Evolutionary conservation across 2,888 invertebrate genomes (phyloP).

Genomic region (Chirona hameri): DNA sequence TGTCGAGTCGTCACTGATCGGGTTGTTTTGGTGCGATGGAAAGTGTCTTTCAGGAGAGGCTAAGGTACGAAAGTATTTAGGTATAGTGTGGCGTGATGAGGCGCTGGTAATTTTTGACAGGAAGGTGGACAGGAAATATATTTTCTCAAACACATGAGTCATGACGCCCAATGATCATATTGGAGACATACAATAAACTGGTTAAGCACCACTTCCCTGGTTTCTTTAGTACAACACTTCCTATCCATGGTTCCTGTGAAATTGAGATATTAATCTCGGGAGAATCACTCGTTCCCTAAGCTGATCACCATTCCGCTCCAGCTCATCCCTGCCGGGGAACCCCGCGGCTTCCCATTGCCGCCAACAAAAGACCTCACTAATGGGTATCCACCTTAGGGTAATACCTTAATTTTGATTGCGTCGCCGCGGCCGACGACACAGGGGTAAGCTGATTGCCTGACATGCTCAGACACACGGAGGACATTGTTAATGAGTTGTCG

Average conservation of each 20-base stretch:
- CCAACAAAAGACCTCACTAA: conserved; percentile 13
- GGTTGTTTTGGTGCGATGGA: too few species aligned
- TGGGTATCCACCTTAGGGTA: neutral
- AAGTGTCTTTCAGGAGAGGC: too few species aligned
- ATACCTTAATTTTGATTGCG: conserved; percentile 26
- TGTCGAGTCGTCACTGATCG: too few species aligned
- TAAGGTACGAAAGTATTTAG: too few species aligned
- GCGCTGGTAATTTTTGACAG: too few species aligned
- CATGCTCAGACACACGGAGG: neutral
- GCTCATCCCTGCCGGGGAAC: neutral
- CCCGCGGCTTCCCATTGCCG: conserved; percentile 1
- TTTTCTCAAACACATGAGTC: too few species aligned
- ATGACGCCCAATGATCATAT: too few species aligned
- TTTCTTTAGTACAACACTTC: too few species aligned
- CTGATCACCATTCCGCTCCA: neutral
- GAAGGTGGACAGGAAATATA: too few species aligned
- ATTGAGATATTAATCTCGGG: conserved; percentile 8
- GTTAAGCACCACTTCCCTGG: too few species aligned
- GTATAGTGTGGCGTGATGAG: too few species aligned
- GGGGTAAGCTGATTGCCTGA: neutral
- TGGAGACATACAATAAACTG: too few species aligned
- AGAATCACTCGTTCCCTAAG: neutral
- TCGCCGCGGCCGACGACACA: neutral
- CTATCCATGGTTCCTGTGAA: neutral
- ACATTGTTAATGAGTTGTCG: conserved; percentile 27